A percentile compares a stretch with the other conserved stretches of the same genome.
Conservation (phyloP, 2,888 invertebrate species). For the Quadriops clusia region DNA sequence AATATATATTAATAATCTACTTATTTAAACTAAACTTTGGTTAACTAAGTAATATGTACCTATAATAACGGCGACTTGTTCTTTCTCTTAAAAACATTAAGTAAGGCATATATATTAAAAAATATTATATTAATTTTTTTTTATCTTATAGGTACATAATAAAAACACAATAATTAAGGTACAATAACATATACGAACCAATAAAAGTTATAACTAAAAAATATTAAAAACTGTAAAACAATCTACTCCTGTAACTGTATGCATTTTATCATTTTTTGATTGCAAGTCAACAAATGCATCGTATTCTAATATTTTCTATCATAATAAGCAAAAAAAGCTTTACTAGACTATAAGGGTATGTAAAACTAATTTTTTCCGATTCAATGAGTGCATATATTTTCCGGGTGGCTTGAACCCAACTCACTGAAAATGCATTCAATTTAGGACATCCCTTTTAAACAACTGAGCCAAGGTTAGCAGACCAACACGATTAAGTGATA, state of each 20-base stretch:
- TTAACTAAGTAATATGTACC: no score
- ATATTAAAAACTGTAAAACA: no score
- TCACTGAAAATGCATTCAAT: conserved; percentile 2
- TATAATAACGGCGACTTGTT: no score
- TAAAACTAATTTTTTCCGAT: conserved; percentile 7
- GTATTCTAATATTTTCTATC: conserved; percentile 22
- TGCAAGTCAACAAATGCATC: conserved; percentile 35
- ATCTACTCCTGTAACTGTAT: no score
- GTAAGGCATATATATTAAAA: no score
- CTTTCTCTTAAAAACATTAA: no score
- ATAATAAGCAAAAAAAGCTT: conserved; percentile 30
- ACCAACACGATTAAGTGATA: conserved; percentile 25
- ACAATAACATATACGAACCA: no score
- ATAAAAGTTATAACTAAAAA: no score
- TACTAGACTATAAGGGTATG: conserved; percentile 20
- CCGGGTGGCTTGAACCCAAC: neutral
- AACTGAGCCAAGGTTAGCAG: neutral
- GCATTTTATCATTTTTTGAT: conserved; percentile 21
- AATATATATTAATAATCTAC: conserved; percentile 24
- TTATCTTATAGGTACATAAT: no score
- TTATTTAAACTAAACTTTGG: conserved; percentile 30
- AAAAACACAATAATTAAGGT: no score
- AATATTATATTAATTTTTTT: no score
- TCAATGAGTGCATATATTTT: no score
- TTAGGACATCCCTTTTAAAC: conserved; percentile 1